Conservation (phyloP, 1,140 invertebrate genomes). For the Drosophila auraria region DNA sequence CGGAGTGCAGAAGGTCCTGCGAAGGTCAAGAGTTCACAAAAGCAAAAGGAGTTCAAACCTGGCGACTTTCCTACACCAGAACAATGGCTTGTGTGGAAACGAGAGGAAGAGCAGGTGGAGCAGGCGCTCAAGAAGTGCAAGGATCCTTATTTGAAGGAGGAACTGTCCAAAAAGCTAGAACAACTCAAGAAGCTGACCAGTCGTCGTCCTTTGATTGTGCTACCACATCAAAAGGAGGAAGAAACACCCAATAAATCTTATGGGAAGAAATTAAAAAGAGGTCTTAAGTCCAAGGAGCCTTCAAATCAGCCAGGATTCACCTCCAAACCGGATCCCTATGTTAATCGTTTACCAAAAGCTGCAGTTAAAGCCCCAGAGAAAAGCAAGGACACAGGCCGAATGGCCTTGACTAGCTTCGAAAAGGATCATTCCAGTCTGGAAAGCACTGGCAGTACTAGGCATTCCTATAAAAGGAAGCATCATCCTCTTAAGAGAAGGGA, state of each 20-base stretch:
- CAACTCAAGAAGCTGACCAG: slow-evolving; percentile 1
- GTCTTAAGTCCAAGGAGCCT: neutral
- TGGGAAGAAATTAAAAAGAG: neutral
- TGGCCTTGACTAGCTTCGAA: neutral
- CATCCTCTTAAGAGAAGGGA: too few relatives aligned
- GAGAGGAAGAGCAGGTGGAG: neutral
- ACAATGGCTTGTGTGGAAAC: slow-evolving; percentile 8
- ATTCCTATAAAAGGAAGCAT: too few relatives aligned
- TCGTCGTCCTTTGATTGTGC: neutral
- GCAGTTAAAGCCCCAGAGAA: rapidly evolving
- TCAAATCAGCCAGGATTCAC: neutral
- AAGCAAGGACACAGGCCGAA: neutral
- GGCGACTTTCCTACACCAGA: neutral
- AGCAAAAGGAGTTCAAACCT: neutral
- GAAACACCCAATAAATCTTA: too few relatives aligned
- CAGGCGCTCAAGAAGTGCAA: neutral
- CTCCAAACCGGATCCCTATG: neutral
- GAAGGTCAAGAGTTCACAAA: neutral
- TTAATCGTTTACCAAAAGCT: too few relatives aligned
- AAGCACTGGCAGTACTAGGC: too few relatives aligned
- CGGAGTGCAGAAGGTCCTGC: neutral
- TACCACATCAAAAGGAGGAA: neutral
- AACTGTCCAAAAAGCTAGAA: neutral
- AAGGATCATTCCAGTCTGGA: neutral
- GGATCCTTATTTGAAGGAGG: slow-evolving; percentile 10